Percentiles rank a stretch among this genome's conserved stretches.
These are phyloP conservation scores for Spizaetus ornatus DNA, from an alignment of 2,113 vertebrate genomes.

Conservation along the genomic window DNA sequence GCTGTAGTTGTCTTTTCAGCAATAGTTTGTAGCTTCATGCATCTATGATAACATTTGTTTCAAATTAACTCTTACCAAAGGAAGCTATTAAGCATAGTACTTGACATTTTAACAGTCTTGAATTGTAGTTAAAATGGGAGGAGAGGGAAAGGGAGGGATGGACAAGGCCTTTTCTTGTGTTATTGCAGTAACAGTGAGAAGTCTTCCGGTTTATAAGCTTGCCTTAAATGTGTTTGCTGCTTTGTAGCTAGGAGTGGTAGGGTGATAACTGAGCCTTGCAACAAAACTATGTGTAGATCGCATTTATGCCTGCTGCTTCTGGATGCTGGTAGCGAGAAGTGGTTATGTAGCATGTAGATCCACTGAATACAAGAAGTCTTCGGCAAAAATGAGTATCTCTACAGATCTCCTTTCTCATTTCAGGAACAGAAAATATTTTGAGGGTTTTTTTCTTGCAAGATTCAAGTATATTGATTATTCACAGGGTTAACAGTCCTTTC, in stretches of 20 bases:
- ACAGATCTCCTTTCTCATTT: neutral
- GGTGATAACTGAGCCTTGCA: neutral
- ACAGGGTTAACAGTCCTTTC: neutral
- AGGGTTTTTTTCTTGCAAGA: fast-evolving
- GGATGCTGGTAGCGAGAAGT: neutral
- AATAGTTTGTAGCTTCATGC: conserved; percentile 64
- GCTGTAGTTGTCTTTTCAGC: conserved; percentile 65
- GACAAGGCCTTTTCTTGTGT: neutral
- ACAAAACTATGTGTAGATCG: fast-evolving
- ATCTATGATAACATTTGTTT: conserved; percentile 67
- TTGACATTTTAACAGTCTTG: neutral
- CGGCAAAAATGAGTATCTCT: neutral
- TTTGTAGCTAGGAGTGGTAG: neutral
- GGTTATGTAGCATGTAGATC: neutral
- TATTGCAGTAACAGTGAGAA: neutral
- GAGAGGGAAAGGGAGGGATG: neutral
- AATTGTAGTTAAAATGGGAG: neutral
- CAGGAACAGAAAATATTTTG: neutral
- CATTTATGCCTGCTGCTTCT: neutral
- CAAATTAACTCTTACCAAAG: conserved; percentile 48
- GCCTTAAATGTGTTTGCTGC: neutral
- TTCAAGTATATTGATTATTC: neutral
- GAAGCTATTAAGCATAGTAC: neutral
- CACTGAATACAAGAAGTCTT: too few relatives aligned
- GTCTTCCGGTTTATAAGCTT: neutral